phyloP scores from a whole-genome alignment of 2,113 vertebrate species.

The Myanophis thanlyinensis region DNA sequence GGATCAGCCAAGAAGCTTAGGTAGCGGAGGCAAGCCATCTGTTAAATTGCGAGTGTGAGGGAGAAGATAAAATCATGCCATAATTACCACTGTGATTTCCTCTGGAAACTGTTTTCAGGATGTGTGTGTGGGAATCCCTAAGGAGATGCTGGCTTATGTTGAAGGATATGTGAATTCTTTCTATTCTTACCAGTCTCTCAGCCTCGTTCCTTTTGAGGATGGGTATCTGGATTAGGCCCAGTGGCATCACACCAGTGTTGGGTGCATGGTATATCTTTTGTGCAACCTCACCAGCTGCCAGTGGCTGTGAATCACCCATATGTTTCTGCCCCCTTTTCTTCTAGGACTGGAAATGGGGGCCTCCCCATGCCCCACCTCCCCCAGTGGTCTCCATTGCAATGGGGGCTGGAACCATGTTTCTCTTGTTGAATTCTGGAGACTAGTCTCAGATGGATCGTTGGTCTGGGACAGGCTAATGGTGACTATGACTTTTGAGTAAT shows the following conservation, averaged over 20 bases:
- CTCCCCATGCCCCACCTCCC: background rate
- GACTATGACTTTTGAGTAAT: conserved; percentile 15
- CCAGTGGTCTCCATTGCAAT: background rate
- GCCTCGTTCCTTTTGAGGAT: background rate
- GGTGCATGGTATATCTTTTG: background rate
- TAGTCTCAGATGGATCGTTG: conserved; percentile 13
- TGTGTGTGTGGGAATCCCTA: background rate
- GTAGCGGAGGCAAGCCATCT: background rate
- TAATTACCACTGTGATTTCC: background rate
- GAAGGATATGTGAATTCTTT: background rate
- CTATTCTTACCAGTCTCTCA: background rate
- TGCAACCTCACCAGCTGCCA: background rate
- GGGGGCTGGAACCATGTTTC: background rate
- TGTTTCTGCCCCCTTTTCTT: background rate
- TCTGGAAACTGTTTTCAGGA: background rate
- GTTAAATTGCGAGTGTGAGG: background rate
- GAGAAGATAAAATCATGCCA: background rate
- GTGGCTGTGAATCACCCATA: background rate
- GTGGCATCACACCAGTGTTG: background rate
- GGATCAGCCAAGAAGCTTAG: background rate
- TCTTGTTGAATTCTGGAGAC: background rate
- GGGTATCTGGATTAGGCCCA: background rate
- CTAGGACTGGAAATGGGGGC: conserved; percentile 21
- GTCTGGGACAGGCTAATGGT: conserved; percentile 1
- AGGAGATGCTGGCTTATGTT: background rate